A percentile compares a stretch with the other conserved stretches of the same genome.
Evolutionary conservation across 2,113 vertebrate genomes (phyloP).

Genomic region (Thryonomys swinderianus): DNA sequence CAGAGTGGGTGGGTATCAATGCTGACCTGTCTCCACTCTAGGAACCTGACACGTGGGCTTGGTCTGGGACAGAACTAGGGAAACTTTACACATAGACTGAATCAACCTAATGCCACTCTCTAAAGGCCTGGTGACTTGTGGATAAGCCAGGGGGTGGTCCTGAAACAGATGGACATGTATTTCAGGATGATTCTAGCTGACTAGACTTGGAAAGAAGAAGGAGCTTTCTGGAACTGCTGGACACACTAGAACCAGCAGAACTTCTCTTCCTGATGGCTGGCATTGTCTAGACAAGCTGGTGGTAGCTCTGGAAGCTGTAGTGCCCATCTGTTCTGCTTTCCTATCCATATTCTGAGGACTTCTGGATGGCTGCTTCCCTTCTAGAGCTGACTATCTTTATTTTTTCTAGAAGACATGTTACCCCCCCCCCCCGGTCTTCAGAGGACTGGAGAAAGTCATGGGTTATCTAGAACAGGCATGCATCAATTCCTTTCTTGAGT

Average conservation of each 20-base stretch:
- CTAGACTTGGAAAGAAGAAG: background rate
- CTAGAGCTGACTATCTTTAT: background rate
- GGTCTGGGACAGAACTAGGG: background rate
- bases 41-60: background rate
- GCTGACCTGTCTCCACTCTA: conserved; percentile 77
- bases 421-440: background rate
- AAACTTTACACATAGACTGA: background rate
- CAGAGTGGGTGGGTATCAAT: conserved; percentile 81
- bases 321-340: background rate
- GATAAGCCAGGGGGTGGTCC: background rate
- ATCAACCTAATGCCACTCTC: background rate
- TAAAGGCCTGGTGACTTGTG: background rate
- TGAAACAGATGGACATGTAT: no score
- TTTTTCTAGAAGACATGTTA: background rate
- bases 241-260: background rate
- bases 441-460: background rate
- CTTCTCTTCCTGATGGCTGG: background rate
- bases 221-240: background rate
- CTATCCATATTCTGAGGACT: background rate
- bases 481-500: background rate
- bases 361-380: background rate
- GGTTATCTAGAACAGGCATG: background rate
- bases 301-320: background rate
- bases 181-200: background rate
- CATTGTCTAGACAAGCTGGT: background rate